A percentile compares a stretch with the other conserved stretches of the same genome.
Conservation (phyloP, 2,797 vertebrate genomes). For the Alcedo atthis region DNA sequence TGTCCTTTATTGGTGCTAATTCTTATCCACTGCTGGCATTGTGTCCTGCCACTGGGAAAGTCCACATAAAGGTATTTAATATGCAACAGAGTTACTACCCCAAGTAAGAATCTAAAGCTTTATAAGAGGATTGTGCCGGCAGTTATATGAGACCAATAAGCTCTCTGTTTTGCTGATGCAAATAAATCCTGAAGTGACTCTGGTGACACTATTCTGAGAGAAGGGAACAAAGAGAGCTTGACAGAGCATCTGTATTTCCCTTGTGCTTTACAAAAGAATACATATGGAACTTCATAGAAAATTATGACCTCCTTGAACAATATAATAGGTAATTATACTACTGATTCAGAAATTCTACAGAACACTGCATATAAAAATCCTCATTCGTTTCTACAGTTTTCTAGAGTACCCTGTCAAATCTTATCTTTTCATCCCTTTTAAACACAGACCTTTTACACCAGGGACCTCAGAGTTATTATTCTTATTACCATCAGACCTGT, state of each 20-base stretch:
- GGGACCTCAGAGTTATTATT: background rate
- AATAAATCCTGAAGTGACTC: constrained; percentile 28
- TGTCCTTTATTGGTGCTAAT: background rate
- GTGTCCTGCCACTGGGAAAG: background rate
- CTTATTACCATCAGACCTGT: background rate
- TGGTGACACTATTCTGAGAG: background rate
- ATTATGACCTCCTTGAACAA: constrained; percentile 31
- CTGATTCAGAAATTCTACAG: background rate
- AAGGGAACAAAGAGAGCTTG: constrained; percentile 1
- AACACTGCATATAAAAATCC: background rate
- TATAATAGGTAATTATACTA: constrained; percentile 51
- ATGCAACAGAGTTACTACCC: accelerated
- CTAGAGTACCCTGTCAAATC: background rate
- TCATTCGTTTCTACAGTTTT: background rate
- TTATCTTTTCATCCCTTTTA: background rate
- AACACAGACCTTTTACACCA: background rate
- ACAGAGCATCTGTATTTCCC: constrained; percentile 51
- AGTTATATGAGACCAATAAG: background rate
- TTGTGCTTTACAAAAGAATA: constrained; percentile 20
- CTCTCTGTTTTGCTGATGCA: background rate
- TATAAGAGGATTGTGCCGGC: background rate
- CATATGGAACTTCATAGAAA: constrained; percentile 16
- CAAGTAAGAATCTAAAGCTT: constrained; percentile 6
- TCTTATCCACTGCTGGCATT: background rate
- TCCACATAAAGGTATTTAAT: background rate